These are phyloP conservation scores for Chrysomela aeneicollis DNA, from an alignment of 2,888 invertebrate species.

Conservation along the genomic window DNA sequence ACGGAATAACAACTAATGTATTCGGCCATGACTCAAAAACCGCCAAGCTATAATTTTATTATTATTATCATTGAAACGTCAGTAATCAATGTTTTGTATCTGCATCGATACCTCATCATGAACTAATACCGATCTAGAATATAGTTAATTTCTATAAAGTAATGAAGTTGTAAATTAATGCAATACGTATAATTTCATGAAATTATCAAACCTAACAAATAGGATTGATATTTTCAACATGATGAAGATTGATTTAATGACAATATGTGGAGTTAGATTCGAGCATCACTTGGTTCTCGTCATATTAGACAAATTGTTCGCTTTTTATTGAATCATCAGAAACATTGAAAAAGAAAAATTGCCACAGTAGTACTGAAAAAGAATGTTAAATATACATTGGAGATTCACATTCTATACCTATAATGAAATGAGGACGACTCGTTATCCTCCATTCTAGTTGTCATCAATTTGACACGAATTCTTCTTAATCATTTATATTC, in stretches of 20 bases:
- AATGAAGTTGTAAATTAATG: too few relatives aligned
- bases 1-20: not conserved
- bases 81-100: not conserved
- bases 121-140: too few relatives aligned
- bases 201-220: too few relatives aligned
- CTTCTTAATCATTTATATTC: too few relatives aligned
- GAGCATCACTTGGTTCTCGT: not conserved
- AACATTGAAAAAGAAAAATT: not conserved
- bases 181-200: too few relatives aligned
- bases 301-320: not conserved
- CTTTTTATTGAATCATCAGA: not conserved
- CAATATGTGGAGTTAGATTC: not conserved
- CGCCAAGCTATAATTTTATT: not conserved
- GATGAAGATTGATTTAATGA: too few relatives aligned
- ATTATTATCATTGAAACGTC: not conserved
- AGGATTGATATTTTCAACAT: too few relatives aligned
- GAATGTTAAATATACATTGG: not conserved
- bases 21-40: not conserved
- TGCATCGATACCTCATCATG: not conserved
- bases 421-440: not conserved
- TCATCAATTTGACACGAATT: too few relatives aligned
- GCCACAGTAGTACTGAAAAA: not conserved
- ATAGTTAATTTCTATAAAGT: too few relatives aligned
- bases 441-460: too few relatives aligned
- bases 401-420: not conserved